phyloP scores from a whole-genome alignment of 2,888 invertebrate genomes.

The Oxystoma pomonae region DNA sequence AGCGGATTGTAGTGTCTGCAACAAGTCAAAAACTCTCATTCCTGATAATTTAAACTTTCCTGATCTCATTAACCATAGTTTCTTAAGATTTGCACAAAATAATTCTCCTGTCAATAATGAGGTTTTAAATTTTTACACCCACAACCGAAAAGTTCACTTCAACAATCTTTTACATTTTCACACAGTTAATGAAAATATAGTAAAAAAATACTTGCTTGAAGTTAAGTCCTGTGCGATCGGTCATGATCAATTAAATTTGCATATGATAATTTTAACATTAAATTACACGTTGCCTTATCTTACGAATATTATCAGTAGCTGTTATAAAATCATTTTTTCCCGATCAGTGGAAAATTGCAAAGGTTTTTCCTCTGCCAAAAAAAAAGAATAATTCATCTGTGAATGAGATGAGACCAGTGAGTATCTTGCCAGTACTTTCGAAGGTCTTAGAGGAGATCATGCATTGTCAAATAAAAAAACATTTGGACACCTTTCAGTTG shows the following conservation, averaged over 20 bases:
- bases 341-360: too few species aligned
- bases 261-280: neutral
- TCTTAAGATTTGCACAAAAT: slow-evolving; percentile 1
- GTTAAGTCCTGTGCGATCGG: neutral
- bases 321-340: too few species aligned
- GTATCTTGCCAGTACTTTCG: neutral
- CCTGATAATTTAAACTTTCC: slow-evolving; percentile 2
- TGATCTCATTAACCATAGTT: slow-evolving; percentile 5
- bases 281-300: neutral
- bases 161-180: slow-evolving; percentile 1
- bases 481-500: slow-evolving; percentile 27
- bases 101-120: slow-evolving; percentile 2
- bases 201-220: slow-evolving; percentile 5
- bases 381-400: too few species aligned
- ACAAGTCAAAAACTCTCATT: neutral
- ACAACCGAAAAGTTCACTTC: neutral
- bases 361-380: too few species aligned
- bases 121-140: neutral
- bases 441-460: neutral
- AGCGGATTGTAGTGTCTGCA: neutral
- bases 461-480: slow-evolving; percentile 22
- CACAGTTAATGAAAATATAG: neutral
- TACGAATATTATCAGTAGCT: neutral
- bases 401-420: too few species aligned
- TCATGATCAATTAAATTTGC: slow-evolving; percentile 1